Evolutionary conservation across 2,888 invertebrate species (phyloP), one percentile per base, ranked within the genome.

Genomic region (Euproctis similis): DNA sequence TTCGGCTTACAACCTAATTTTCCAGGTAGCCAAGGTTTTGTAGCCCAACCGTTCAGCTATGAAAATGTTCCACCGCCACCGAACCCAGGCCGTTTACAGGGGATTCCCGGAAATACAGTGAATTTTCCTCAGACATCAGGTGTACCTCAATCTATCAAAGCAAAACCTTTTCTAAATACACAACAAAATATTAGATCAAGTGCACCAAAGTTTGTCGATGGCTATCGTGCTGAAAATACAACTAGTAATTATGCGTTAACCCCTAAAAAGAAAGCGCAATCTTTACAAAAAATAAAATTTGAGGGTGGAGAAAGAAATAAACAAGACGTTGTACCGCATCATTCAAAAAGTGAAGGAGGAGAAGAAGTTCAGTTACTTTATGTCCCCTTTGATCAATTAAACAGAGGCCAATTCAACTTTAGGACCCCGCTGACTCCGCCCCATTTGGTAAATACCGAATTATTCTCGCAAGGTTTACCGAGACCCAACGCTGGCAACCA

Each of bases 331-430:
- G 33, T 60, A 10, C 36, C 60, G 2, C 51, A 59, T 5, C 67
- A 61, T 34, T 55, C 64, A 7, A 78, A 74, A 51, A 42, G 63
- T 1, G 85, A 87, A 60, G 75, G 82, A 46, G 90, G 82, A 46
- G 90, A 91, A 65, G 89, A 91, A 69, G 90, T 94, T 0, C 94
- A 94, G 57, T 67, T 94, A 18, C 78, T 95, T 0, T 95, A 94
- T 56, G 93, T 95, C 0, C 94, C 94, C 3, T 86, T 93, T 12
- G 93, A 95, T 54, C 89, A 92, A 1, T 65, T 93, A 11, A 88
- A 88, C 44, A 65, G 71, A 46, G 85, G 84, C 5, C 76, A 78
- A 39, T 80, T 71, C 38, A 74, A 81, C 53, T 70, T 78, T 30
- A 67, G 74, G 42, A 70, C 50, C 30, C 73, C 77, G 2, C 24